Conservation (phyloP, 2,888 invertebrate genomes). For the Allophyes oxyacanthae region DNA sequence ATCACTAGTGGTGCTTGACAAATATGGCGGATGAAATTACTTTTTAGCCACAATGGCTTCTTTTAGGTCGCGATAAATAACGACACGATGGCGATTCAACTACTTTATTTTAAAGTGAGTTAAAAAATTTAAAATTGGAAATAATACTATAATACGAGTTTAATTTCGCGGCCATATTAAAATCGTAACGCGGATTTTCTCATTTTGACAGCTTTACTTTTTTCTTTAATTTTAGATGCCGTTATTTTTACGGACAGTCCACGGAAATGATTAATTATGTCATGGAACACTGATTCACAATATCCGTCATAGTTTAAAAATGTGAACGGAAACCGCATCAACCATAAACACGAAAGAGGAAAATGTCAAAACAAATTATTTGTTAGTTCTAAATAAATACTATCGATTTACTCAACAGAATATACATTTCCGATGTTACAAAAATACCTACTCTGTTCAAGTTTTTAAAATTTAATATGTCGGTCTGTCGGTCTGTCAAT, state of each 20-base stretch:
- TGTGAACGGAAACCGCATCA: conserved; percentile 25
- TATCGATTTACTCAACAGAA: no score
- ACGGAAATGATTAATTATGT: conserved; percentile 14
- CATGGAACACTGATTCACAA: conserved; percentile 30
- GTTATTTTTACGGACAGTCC: conserved; percentile 28
- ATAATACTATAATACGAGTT: conserved; percentile 23
- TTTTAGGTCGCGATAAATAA: conserved; percentile 3
- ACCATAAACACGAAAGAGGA: conserved; percentile 27
- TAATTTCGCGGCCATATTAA: conserved; percentile 45
- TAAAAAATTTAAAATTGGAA: conserved; percentile 14
- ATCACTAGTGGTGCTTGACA: conserved; percentile 40
- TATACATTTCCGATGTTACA: no score
- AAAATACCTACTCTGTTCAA: no score
- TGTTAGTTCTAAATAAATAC: neutral
- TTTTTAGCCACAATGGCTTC: neutral
- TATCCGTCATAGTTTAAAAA: conserved; percentile 36
- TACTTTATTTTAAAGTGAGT: neutral
- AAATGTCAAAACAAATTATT: conserved; percentile 25
- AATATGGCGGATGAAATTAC: conserved; percentile 29
- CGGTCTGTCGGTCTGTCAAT: no score
- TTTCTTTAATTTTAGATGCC: conserved; percentile 16
- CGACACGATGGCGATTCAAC: neutral
- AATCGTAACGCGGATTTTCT: conserved; percentile 6
- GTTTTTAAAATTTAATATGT: no score
- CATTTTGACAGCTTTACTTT: conserved; percentile 30